Base-by-base conservation (phyloP, 2,797 vertebrate species). In the Pangasius krempfi region DNA sequence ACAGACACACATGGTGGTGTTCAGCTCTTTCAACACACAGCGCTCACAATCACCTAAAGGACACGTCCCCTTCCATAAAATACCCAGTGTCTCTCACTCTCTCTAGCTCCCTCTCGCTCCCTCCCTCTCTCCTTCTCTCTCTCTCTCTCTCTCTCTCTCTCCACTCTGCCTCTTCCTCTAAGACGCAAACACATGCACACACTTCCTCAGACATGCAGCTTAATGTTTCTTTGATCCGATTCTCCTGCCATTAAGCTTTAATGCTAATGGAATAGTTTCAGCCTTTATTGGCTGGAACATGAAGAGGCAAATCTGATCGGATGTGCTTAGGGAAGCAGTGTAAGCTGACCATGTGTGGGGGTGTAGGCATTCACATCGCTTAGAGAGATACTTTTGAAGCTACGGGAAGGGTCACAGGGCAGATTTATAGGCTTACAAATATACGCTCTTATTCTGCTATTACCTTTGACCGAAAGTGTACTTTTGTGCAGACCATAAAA, bases 201-300 rank as follows among this genome's bases (percentile, higher is more conserved):
- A 47, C 70, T 86, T 89, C 88, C 75, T 85, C 84, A 89, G 58
- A 90, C 52, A 54, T 60, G 75, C 75, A 30, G 86, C 62, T 40
- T 89, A 90, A 87, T 90, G 90, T 87, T 90, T 88, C 79, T 87
- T 44, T 90, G 87, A 88, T 92, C 89, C 64, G 64, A 91, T 91
- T 89, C 86, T 86, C 33, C 56, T 80, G 83, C 89, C 85, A 89
- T 89, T 89, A 90, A 82, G 87, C 76, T 18, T 62, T 79, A 91
- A 89, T 90, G 88, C 76, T 90, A 90, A 89, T 90, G 91, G 85
- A 90, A 90, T 87, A 62, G 58, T 87, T 83, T 89, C n/a, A 16
- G 64, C 37, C 33, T 85, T 89, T 90, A 90, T 91, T 90, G 88
- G 75, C 75, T 78, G 47, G 78, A 86, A 88, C 87, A 89, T 89